Percentiles rank a stretch among this genome's conserved stretches.
Evolutionary conservation across 2,797 vertebrate species (phyloP).

Genomic region (Philypnodon macrostomus): DNA sequence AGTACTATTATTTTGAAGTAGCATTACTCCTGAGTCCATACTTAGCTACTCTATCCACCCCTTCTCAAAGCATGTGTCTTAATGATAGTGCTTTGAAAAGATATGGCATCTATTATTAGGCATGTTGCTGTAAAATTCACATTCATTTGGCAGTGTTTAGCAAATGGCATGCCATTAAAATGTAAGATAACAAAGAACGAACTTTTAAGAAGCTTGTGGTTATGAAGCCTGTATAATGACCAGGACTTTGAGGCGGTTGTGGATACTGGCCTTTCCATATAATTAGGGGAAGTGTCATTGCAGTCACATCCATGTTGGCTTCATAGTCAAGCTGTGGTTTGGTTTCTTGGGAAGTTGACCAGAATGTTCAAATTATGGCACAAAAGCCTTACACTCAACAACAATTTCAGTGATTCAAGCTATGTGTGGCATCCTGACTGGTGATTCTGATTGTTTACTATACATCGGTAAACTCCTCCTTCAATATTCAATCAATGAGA

Average conservation of each 20-base stretch:
- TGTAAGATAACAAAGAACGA: not conserved
- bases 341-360: conserved; percentile 18
- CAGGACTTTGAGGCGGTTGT: conserved; percentile 6
- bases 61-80: too few relatives aligned
- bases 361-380: conserved; percentile 20
- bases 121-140: not conserved
- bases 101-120: not conserved
- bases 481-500: too few relatives aligned
- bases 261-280: conserved; percentile 15
- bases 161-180: not conserved
- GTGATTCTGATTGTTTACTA: too few relatives aligned
- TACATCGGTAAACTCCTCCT: too few relatives aligned
- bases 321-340: conserved; percentile 17
- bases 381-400: conserved; percentile 2
- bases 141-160: not conserved
- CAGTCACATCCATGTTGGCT: conserved; percentile 11
- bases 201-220: conserved; percentile 12
- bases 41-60: too few relatives aligned
- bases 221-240: not conserved
- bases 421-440: too few relatives aligned
- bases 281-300: conserved; percentile 13
- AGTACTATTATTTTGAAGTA: too few relatives aligned
- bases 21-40: too few relatives aligned
- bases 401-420: too few relatives aligned
- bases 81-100: not conserved